Evolutionary conservation across 2,888 invertebrate species (phyloP).

Genomic region (Archips xylosteana): DNA sequence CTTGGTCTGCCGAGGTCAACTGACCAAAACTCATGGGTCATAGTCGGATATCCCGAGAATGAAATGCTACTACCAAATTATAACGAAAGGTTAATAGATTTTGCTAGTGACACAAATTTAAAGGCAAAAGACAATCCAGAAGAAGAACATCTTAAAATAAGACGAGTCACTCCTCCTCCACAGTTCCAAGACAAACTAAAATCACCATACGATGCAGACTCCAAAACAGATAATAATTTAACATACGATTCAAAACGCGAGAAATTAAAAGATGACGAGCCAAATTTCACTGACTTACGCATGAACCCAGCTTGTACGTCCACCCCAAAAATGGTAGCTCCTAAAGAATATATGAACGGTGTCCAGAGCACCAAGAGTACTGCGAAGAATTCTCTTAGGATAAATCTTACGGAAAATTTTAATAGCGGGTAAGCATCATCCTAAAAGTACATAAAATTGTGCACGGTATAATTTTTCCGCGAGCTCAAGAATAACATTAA

Average conservation of each 20-base stretch:
- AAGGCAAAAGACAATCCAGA: constrained; percentile 59
- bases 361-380: constrained; percentile 55
- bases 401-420: constrained; percentile 75
- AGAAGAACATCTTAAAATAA: constrained; percentile 62
- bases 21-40: constrained; percentile 76
- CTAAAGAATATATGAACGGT: constrained; percentile 72
- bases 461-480: no score
- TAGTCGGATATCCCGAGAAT: constrained; percentile 75
- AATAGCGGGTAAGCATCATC: constrained; percentile 73
- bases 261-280: constrained; percentile 76
- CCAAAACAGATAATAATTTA: constrained; percentile 68
- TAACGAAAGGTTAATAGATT: constrained; percentile 72
- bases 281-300: constrained; percentile 74
- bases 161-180: constrained; percentile 74
- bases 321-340: constrained; percentile 80
- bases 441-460: not conserved
- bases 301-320: constrained; percentile 79
- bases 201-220: constrained; percentile 66
- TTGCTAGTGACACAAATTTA: constrained; percentile 60
- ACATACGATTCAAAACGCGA: constrained; percentile 79
- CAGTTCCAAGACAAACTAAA: constrained; percentile 80
- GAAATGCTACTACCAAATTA: constrained; percentile 77
- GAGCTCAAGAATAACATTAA: not conserved
- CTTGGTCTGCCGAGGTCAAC: constrained; percentile 74
- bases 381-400: constrained; percentile 63